A percentile compares a stretch with the other conserved stretches of the same genome.
phyloP scores from a whole-genome alignment of 2,888 invertebrate genomes.

The Macaria liturata region DNA sequence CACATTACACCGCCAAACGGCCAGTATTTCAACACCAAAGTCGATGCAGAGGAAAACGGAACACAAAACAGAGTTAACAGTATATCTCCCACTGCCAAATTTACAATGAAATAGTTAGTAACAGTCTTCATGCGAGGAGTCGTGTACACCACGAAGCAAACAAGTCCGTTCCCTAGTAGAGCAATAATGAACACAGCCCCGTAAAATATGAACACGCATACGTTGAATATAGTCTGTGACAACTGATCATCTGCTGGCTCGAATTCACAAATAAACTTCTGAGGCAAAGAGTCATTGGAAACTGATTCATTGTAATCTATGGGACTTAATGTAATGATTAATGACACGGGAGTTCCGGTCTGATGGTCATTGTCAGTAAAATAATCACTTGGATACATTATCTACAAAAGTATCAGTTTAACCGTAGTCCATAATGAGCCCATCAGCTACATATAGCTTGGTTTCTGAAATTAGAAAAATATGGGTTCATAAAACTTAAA shows the following conservation, averaged over 20 bases:
- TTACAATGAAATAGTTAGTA: conserved; percentile 96
- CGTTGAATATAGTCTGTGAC: conserved; percentile 79
- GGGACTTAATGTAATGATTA: not conserved
- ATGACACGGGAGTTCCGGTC: not conserved
- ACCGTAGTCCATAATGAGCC: no score
- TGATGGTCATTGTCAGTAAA: not conserved
- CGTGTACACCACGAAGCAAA: conserved; percentile 93
- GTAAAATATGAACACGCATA: conserved; percentile 88
- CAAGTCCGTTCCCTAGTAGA: conserved; percentile 89
- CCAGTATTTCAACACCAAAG: conserved; percentile 92
- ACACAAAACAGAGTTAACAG: conserved; percentile 95
- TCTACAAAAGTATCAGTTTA: not conserved
- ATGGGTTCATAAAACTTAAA: no score
- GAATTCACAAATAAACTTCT: not conserved
- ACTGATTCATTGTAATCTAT: not conserved
- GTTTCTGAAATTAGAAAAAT: no score
- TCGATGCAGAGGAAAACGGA: conserved; percentile 94
- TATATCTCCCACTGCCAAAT: conserved; percentile 94
- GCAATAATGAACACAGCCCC: conserved; percentile 88
- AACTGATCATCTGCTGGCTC: not conserved
- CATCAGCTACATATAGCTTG: no score
- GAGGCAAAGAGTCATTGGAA: not conserved
- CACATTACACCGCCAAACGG: conserved; percentile 93
- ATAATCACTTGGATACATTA: not conserved
- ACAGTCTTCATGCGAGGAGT: conserved; percentile 95